These are phyloP conservation scores for Liparis tanakae DNA, from an alignment of 2,797 vertebrate species.

Conservation along the genomic window DNA sequence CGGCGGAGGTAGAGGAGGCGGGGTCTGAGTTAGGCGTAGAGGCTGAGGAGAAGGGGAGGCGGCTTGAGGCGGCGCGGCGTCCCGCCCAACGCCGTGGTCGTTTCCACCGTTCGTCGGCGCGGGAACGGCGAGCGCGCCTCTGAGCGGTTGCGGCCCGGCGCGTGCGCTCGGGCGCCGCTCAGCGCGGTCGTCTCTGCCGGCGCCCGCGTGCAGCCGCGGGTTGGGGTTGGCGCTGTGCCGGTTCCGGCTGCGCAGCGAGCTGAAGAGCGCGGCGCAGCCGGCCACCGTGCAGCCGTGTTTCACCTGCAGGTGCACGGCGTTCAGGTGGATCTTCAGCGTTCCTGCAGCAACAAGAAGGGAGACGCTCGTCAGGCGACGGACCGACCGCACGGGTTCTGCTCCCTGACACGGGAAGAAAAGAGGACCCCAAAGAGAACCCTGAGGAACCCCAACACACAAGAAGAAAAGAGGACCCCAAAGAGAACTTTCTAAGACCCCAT, in stretches of 20 bases:
- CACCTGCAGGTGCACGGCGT: conserved; percentile 96
- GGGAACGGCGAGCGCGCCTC: neutral
- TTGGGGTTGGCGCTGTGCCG: conserved; percentile 96
- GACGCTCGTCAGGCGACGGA: neutral
- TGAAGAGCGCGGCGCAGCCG: conserved; percentile 95
- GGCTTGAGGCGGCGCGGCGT: neutral
- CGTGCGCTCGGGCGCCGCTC: neutral
- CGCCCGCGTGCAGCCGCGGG: conserved; percentile 78
- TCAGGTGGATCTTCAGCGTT: conserved; percentile 98
- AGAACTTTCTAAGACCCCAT: no score
- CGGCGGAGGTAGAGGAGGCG: conserved; percentile 13
- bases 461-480: no score
- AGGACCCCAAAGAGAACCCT: no score
- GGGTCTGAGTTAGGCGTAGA: conserved; percentile 40
- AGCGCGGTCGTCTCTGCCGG: conserved; percentile 21
- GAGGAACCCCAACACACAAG: no score
- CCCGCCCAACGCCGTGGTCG: neutral
- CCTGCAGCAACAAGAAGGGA: conserved; percentile 67
- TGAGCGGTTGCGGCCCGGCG: neutral
- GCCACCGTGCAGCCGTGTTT: conserved; percentile 93
- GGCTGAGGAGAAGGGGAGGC: conserved; percentile 2
- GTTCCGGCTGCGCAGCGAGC: conserved; percentile 93
- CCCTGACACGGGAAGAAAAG: no score
- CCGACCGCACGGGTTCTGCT: neutral
- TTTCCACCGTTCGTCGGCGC: neutral